Conservation (phyloP, 2,888 invertebrate species). For the Athalia rosae region DNA sequence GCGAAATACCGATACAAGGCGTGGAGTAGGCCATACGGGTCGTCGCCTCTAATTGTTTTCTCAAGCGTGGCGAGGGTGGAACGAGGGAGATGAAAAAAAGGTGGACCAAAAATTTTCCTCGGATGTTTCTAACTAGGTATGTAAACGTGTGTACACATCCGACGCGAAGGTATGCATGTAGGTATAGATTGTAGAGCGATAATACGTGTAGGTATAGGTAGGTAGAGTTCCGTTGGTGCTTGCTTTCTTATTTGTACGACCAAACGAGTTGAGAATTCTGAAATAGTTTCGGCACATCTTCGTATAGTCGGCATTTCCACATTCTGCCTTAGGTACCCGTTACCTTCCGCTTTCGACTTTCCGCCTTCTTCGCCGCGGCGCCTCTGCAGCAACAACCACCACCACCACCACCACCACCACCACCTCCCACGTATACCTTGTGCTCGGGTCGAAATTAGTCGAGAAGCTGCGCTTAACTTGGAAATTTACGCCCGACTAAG, state of each 20-base stretch:
- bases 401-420: neutral
- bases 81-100: neutral
- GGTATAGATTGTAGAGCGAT: too few species aligned
- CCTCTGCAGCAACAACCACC: neutral
- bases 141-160: neutral
- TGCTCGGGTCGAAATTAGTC: slow-evolving; percentile 55
- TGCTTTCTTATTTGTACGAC: slow-evolving; percentile 24
- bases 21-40: neutral
- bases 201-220: too few species aligned
- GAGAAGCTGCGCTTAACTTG: slow-evolving; percentile 53
- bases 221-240: too few species aligned
- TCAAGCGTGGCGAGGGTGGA: neutral
- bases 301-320: neutral
- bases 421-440: slow-evolving; percentile 44
- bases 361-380: slow-evolving; percentile 24
- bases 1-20: neutral
- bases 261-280: slow-evolving; percentile 50
- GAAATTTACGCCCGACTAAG: slow-evolving; percentile 57
- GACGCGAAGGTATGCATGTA: neutral
- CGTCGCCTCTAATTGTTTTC: slow-evolving; percentile 11
- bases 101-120: neutral
- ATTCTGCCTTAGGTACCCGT: too few species aligned
- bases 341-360: neutral
- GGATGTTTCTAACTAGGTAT: neutral
- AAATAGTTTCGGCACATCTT: slow-evolving; percentile 51